Percentiles rank a stretch among this genome's conserved stretches.
These are phyloP conservation scores for Nemotelus pantherinus DNA, from an alignment of 2,888 invertebrate species.

Conservation along the genomic window DNA sequence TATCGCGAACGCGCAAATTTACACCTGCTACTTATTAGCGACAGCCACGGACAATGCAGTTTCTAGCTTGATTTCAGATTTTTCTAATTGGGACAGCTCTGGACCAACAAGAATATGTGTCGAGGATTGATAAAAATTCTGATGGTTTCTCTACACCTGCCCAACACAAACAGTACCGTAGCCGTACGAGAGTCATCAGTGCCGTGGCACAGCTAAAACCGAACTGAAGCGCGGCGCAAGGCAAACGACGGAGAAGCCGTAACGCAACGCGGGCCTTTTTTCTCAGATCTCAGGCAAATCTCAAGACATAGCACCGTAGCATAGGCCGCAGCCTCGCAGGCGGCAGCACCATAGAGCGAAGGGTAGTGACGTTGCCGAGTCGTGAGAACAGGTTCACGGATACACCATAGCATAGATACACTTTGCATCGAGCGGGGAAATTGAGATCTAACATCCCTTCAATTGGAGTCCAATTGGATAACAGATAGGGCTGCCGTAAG, in stretches of 20 bases:
- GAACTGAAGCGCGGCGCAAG: constrained; percentile 51
- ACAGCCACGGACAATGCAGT: background rate
- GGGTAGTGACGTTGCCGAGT: constrained; percentile 6
- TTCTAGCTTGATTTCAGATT: background rate
- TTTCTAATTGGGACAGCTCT: constrained; percentile 7
- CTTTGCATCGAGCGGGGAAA: background rate
- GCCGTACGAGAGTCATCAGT: constrained; percentile 41
- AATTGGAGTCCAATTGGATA: constrained; percentile 3
- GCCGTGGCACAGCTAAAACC: constrained; percentile 49
- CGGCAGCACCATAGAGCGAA: constrained; percentile 20
- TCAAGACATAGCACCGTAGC: constrained; percentile 5
- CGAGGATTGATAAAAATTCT: constrained; percentile 2
- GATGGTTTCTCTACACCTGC: background rate
- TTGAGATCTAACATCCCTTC: background rate
- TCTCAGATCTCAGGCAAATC: constrained; percentile 21
- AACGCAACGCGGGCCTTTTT: constrained; percentile 41
- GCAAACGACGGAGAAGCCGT: constrained; percentile 47
- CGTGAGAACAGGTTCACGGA: constrained; percentile 33
- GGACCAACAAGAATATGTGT: constrained; percentile 16
- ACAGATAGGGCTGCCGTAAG: background rate
- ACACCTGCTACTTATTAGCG: background rate
- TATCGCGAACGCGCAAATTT: background rate
- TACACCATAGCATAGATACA: background rate
- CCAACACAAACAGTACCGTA: constrained; percentile 18
- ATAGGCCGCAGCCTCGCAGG: background rate